Conservation (phyloP, 2,888 invertebrate species). For the Acanthacorydalis orientalis region DNA sequence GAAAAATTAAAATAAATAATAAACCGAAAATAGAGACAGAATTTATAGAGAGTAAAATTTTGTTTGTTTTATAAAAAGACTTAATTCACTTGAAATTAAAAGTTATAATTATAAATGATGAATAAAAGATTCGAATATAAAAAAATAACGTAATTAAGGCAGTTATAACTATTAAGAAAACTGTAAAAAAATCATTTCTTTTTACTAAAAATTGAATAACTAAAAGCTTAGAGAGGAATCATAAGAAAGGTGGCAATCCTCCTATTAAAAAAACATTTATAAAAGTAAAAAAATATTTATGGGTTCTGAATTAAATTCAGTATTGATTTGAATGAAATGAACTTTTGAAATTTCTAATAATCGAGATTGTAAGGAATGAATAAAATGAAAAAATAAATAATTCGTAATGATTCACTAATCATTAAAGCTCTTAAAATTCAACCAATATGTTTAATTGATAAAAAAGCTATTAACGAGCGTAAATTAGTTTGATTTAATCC, state of each 20-base stretch:
- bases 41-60: slow-evolving; percentile 7
- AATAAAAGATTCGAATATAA: slow-evolving; percentile 35
- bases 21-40: slow-evolving; percentile 6
- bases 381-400: slow-evolving; percentile 31
- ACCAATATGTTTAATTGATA: no score
- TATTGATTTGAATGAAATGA: slow-evolving; percentile 34
- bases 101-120: slow-evolving; percentile 30
- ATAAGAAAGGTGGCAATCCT: slow-evolving; percentile 39
- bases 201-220: slow-evolving; percentile 33
- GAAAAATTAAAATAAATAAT: slow-evolving; percentile 13
- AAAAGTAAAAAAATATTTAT: slow-evolving; percentile 32
- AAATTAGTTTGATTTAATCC: no score
- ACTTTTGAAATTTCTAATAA: slow-evolving; percentile 29
- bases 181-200: slow-evolving; percentile 26
- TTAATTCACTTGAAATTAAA: slow-evolving; percentile 29
- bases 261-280: slow-evolving; percentile 39
- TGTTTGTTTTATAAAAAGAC: slow-evolving; percentile 9
- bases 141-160: slow-evolving; percentile 37
- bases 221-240: slow-evolving; percentile 41
- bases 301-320: slow-evolving; percentile 22
- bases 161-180: slow-evolving; percentile 30
- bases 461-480: no score
- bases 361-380: slow-evolving; percentile 26
- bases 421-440: no score
- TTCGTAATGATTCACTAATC: no score